These are phyloP conservation scores for Thamnaconus septentrionalis DNA, from an alignment of 2,113 vertebrate genomes.

Conservation along the genomic window DNA sequence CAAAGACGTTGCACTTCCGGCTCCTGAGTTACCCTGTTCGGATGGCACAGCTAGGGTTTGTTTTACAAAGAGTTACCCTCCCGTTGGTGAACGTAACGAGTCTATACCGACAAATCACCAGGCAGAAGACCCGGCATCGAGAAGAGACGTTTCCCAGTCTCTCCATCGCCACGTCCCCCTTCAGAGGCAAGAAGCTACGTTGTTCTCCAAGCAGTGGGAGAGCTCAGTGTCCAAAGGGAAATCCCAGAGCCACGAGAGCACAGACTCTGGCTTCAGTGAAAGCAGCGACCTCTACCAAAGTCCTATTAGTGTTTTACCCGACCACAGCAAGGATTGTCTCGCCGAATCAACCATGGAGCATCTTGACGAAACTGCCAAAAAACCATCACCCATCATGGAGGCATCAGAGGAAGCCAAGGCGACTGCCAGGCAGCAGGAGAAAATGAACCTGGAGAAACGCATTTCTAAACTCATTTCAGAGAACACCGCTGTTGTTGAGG, in stretches of 20 bases:
- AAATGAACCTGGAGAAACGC: conserved; percentile 85
- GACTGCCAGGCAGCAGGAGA: conserved; percentile 73
- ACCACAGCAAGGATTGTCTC: conserved; percentile 79
- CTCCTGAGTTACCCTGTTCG: conserved; percentile 22
- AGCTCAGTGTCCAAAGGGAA: conserved; percentile 73
- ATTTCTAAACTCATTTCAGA: conserved; percentile 92
- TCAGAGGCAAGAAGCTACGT: conserved; percentile 82
- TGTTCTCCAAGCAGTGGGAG: conserved; percentile 82
- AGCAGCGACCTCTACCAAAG: conserved; percentile 84
- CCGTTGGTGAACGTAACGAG: conserved; percentile 36
- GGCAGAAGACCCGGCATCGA: no score
- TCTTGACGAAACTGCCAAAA: conserved; percentile 13
- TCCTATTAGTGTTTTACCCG: conserved; percentile 71
- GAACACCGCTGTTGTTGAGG: conserved; percentile 89
- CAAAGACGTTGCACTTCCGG: conserved; percentile 22
- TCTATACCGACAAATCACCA: no score
- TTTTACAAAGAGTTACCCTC: conserved; percentile 13
- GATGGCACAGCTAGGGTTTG: background rate
- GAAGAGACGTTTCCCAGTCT: no score
- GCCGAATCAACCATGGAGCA: conserved; percentile 60
- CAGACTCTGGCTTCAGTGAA: conserved; percentile 94
- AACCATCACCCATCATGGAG: conserved; percentile 30
- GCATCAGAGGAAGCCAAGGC: conserved; percentile 38
- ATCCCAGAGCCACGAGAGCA: conserved; percentile 91
- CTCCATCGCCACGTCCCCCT: conserved; percentile 69